Base-by-base conservation (phyloP, 2,888 invertebrate species). In the Trissolcus japonicus region DNA sequence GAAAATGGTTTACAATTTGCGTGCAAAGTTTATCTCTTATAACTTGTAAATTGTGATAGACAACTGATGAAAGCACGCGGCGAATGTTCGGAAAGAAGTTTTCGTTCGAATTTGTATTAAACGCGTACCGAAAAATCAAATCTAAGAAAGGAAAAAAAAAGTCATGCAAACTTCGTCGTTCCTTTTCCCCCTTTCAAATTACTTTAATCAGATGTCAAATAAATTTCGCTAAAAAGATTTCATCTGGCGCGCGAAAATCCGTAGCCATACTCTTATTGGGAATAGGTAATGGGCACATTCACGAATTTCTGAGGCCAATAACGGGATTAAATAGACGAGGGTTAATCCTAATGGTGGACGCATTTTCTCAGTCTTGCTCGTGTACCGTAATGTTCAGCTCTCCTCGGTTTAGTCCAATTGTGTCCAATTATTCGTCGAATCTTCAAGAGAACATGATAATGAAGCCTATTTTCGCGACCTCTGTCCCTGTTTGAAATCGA, bases 251-350 rank as follows among this genome's bases (percentile, higher is more conserved):
- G 40, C 2, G 19, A 9, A 63, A 63, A 29, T 63, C 48, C 50
- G 11, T 56, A 55, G 50, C 50, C 40, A n/a, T 43, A 35, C 55
- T 11, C 40, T 65, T 65, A 65, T 65, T 65, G 46, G 43, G 35
- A 46, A 65, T 46, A 55, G 43, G 48, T 54, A 65, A 53, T 43
- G 63, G 81, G 79, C 82, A 85, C 83, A 85, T 83, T 82, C 83
- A 83, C 35, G 86, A 86, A 86, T 87, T 88, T 86, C 83, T 85
- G 83, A 82, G 82, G 79, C 86, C 87, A 88, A 87, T 88, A 88
- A 88, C 87, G 85, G 87, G 88, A 88, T 88, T 88, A 87, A 86
- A 84, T 82, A 85, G 84, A 88, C 87, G 86, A 86, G 85, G 87
- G 86, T 87, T 88, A 88, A 88, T 88, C 88, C 88, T 83, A 87